These are phyloP conservation scores for Calameuta filiformis DNA, from an alignment of 2,888 invertebrate species.

Conservation along the genomic window DNA sequence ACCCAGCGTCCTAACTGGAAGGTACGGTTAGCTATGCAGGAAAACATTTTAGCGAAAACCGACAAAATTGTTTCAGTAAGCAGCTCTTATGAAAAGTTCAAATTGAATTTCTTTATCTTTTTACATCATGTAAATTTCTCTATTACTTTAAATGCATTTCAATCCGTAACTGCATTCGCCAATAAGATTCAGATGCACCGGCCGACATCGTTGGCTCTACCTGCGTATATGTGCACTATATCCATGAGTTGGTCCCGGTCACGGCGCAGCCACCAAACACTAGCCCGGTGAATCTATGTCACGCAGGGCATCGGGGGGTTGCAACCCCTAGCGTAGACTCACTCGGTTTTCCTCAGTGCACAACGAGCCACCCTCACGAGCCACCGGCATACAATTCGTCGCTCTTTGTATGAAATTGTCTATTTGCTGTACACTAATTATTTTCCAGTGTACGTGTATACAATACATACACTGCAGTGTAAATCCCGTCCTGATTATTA, in stretches of 20 bases:
- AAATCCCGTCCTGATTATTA: slow-evolving; percentile 11
- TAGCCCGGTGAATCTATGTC: slow-evolving; percentile 20
- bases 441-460: slow-evolving; percentile 11
- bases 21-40: background rate
- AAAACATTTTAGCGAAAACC: background rate
- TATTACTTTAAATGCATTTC: background rate
- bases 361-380: slow-evolving; percentile 1
- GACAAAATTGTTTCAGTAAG: background rate
- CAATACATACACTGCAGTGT: background rate
- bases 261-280: slow-evolving; percentile 42
- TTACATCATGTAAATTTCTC: background rate
- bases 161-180: slow-evolving; percentile 26
- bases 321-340: slow-evolving; percentile 5
- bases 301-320: slow-evolving; percentile 36
- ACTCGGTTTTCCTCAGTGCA: slow-evolving; percentile 1
- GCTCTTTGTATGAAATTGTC: slow-evolving; percentile 6
- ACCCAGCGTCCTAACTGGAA: background rate
- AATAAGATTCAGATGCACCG: slow-evolving; percentile 18
- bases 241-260: slow-evolving; percentile 32
- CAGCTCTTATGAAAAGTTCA: background rate
- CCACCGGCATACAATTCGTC: background rate
- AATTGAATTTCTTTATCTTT: background rate
- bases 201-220: background rate
- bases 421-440: slow-evolving; percentile 15
- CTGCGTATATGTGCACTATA: background rate